These are phyloP conservation scores for Lagocephalus sceleratus DNA, from an alignment of 2,797 vertebrate species.

Conservation along the genomic window DNA sequence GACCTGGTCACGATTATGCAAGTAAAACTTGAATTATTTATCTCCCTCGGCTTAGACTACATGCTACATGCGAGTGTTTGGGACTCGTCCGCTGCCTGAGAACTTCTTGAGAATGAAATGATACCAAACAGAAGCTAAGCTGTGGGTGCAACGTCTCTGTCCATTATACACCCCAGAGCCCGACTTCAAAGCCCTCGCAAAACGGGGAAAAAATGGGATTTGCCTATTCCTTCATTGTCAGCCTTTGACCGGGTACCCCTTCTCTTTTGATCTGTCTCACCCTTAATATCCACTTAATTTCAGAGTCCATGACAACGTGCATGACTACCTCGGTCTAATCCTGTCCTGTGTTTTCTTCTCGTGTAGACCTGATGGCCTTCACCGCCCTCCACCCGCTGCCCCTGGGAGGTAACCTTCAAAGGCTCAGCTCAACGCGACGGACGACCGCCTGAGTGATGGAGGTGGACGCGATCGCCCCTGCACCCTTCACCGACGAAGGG, in stretches of 20 bases:
- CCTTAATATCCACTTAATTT: conserved; percentile 52
- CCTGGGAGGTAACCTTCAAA: conserved; percentile 49
- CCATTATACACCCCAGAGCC: conserved; percentile 46
- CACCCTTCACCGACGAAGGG: conserved; percentile 51
- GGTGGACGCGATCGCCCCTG: conserved; percentile 39
- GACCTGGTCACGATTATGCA: neutral
- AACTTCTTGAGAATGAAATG: conserved; percentile 11
- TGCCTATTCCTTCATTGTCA: conserved; percentile 42
- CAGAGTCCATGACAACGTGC: conserved; percentile 42
- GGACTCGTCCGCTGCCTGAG: neutral
- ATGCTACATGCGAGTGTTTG: neutral
- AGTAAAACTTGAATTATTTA: neutral
- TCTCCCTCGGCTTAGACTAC: neutral
- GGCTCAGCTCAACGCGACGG: conserved; percentile 35
- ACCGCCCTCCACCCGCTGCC: conserved; percentile 11
- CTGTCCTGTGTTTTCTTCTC: conserved; percentile 55
- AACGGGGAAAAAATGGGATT: conserved; percentile 42
- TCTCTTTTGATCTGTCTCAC: conserved; percentile 56
- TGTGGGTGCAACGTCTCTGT: conserved; percentile 37
- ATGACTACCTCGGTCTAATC: conserved; percentile 63
- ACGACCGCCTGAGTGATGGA: conserved; percentile 51
- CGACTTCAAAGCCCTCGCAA: conserved; percentile 59
- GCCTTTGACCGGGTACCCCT: conserved; percentile 34
- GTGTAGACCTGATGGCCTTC: conserved; percentile 53
- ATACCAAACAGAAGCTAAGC: conserved; percentile 29